A percentile compares a stretch with the other conserved stretches of the same genome.
Evolutionary conservation across 2,113 vertebrate species (phyloP).

Genomic region (Odobenus rosmarus): DNA sequence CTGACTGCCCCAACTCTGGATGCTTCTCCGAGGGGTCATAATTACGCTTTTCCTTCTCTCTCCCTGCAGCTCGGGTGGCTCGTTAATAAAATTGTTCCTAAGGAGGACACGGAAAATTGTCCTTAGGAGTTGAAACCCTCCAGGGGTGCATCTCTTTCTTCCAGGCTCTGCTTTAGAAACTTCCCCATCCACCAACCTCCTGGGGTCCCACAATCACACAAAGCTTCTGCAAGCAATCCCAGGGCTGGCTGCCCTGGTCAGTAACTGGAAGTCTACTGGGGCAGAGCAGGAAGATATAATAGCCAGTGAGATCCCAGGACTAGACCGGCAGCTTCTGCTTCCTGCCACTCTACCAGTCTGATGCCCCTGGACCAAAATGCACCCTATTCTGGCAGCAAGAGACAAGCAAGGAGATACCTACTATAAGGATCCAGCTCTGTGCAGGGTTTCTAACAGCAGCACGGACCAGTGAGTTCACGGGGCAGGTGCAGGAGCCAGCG

Average conservation of each 20-base stretch:
- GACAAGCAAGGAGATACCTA: conserved; percentile 35
- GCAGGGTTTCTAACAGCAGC: not conserved
- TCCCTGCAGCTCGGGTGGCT: not conserved
- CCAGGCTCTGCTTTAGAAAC: not conserved
- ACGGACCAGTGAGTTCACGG: not conserved
- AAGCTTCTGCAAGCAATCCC: not conserved
- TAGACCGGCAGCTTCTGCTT: not conserved
- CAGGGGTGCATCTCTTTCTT: not conserved
- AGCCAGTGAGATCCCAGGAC: not conserved
- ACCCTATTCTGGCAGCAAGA: not conserved
- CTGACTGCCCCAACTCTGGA: not conserved
- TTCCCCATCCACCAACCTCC: not conserved
- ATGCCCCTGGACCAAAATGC: not conserved
- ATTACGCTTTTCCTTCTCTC: not conserved
- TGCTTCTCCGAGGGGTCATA: too few relatives aligned
- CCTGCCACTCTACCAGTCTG: not conserved
- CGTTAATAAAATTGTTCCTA: not conserved
- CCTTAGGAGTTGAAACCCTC: not conserved
- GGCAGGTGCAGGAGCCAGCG: not conserved
- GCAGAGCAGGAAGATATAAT: not conserved
- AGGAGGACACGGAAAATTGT: not conserved
- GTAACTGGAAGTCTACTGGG: not conserved
- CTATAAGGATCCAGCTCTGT: not conserved
- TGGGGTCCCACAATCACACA: not conserved
- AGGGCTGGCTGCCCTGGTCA: not conserved